Evolutionary conservation across 1,140 invertebrate species (phyloP), one percentile per base, ranked within the genome.

Genomic region (Cotesia typhae): DNA sequence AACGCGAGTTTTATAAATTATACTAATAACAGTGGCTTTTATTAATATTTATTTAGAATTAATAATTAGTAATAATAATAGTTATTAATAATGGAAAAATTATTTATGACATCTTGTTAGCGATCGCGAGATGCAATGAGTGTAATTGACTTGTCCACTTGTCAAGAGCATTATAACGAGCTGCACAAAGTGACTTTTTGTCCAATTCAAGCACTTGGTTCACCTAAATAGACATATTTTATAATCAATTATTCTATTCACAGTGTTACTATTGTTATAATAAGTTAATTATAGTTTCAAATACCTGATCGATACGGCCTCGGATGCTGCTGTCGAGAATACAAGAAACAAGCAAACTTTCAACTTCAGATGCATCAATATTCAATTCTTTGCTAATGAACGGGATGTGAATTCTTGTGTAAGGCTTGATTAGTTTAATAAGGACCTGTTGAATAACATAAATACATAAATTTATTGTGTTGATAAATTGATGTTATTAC

Each of bases 301-400:
- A 2, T 81, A 87, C 92, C 89, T 98, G 96, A 89, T 99, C 97
- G 80, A 99, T 99, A 76, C 96, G 91, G 6, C 97, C 97, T 83
- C 94, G 91, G 80, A 99, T 97, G n/a, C 97, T 98, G 87, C 94
- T 97, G 85, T 99, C 98, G 76, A 99, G 90, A 84, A 99, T 99
- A 87, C 98, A 99, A 37, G 97, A 98, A n/a, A 99, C 97, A 66
- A 99, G 87, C 36, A 99, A 88, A 87, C 94, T 97, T 88, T 99
- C 97, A 36, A 99, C 98, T 88, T 99, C 98, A 72, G 91, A 90
- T 57, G 94, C 94, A 84, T 98, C 96, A 81, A 99, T 99, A 83
- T 99, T 99, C 35, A 99, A 87, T 86, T 99, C 96, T 87, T 95
- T 96, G 4, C 98, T 98, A 82, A 99, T 98, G 81, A 99, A 99